Evolutionary conservation across 2,113 vertebrate genomes (phyloP).

Genomic region (Dissostichus mawsoni): DNA sequence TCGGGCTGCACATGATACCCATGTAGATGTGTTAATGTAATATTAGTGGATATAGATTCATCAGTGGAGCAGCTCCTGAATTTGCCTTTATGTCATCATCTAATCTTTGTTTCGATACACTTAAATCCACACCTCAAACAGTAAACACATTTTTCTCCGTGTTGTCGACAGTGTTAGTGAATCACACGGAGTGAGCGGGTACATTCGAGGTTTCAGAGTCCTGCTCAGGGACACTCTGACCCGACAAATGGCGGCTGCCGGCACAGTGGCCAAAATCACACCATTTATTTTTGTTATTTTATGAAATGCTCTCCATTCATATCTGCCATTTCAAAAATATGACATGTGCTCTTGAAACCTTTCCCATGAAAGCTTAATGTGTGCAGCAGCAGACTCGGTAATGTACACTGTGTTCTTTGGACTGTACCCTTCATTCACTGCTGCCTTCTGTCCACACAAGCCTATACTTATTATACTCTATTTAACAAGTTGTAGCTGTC

Average conservation of each 20-base stretch:
- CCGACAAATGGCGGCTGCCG: slow-evolving; percentile 9
- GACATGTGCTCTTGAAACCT: slow-evolving; percentile 30
- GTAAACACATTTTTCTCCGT: background rate
- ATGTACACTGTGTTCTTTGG: slow-evolving; percentile 11
- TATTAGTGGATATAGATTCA: slow-evolving; percentile 11
- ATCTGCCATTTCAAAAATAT: slow-evolving; percentile 15
- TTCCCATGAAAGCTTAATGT: slow-evolving; percentile 28
- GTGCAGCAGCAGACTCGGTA: slow-evolving; percentile 5
- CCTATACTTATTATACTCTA: background rate
- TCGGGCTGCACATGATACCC: slow-evolving; percentile 55
- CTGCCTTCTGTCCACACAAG: background rate
- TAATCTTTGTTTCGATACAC: background rate
- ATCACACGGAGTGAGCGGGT: slow-evolving; percentile 3
- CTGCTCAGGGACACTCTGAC: slow-evolving; percentile 36
- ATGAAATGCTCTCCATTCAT: slow-evolving; percentile 18
- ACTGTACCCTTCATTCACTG: slow-evolving; percentile 8
- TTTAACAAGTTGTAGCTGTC: background rate
- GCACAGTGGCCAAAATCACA: slow-evolving; percentile 25
- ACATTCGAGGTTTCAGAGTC: slow-evolving; percentile 20
- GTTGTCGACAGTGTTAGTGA: background rate
- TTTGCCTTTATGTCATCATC: slow-evolving; percentile 16
- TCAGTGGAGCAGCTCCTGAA: background rate
- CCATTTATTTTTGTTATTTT: background rate
- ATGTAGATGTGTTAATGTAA: slow-evolving; percentile 32
- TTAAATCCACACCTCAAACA: background rate